Evolutionary conservation across 2,888 invertebrate species (phyloP), one percentile per base, ranked within the genome.

Genomic region (Caenorhabditis imperialis): DNA sequence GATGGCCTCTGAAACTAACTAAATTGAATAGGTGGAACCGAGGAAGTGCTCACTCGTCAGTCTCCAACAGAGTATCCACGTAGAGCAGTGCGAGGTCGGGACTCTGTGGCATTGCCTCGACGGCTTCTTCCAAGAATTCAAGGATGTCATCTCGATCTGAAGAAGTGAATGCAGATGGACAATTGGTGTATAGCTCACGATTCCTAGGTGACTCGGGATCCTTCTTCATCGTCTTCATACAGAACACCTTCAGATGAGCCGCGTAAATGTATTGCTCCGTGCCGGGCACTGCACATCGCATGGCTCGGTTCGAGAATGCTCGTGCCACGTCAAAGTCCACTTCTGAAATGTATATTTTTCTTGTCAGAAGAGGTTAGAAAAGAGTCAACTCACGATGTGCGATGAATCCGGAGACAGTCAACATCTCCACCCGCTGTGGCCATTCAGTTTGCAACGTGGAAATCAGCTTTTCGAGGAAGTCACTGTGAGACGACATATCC

Each of bases 381-480:
- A 14, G 6, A 40, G 6, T 6, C 5, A 12, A 20, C 54, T 45
- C 18, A 62, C 62, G 35, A 18, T 55, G 55, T 2, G 51, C 20
- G 40, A 74, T 25, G 14, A 57, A 74, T 2, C 67, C 74, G 27
- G 35, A 44, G 0, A 55, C 69, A 20, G 44, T 47, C 6, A 20
- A 48, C 0, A 69, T 63, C 22, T 75, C 74, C 2, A 60, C 35
- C 5, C 69, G 69, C 53, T 69, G 50, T 7, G 74, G 58, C 62
- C 62, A 69, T 16, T 57, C 44, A n/a, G 8, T 35, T 0, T 42
- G 30, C 18, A 75, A 33, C 2, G 30, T 37, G 5, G 45, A 12
- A 12, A 55, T 37, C 1, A 74, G 25, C 0, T 33, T 22, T 14
- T 48, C 42, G 2, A 74, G 7, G 3, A 53, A 20, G 0, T 3